Percentiles rank a stretch among this genome's conserved stretches.
These are phyloP conservation scores for Eubucco bourcierii DNA, from an alignment of 2,113 vertebrate genomes.

Conservation along the genomic window DNA sequence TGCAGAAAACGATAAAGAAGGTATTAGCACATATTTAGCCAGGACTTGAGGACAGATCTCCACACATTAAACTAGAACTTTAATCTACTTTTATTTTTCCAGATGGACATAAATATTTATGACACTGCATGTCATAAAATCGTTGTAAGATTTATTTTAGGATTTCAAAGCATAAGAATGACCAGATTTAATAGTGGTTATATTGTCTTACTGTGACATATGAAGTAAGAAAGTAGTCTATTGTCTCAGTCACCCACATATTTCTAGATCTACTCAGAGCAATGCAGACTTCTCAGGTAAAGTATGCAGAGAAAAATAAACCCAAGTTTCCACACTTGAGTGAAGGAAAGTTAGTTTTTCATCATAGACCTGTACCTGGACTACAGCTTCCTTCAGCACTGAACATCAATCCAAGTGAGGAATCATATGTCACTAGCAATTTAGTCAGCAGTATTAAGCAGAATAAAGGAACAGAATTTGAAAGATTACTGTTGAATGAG, in stretches of 20 bases:
- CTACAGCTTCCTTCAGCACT: neutral
- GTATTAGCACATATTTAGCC: neutral
- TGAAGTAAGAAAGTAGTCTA: neutral
- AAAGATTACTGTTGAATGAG: conserved; percentile 49
- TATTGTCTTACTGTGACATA: neutral
- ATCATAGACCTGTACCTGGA: neutral
- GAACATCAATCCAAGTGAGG: conserved; percentile 14
- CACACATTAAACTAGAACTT: neutral
- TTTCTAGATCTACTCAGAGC: neutral
- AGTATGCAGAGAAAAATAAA: rapidly evolving
- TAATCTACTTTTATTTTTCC: neutral
- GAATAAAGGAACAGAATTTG: conserved; percentile 51
- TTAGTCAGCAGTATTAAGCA: conserved; percentile 18
- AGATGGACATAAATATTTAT: neutral
- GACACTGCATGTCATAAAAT: neutral
- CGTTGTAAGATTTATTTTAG: neutral
- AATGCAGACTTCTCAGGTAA: neutral
- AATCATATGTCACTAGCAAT: neutral
- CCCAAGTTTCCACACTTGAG: neutral
- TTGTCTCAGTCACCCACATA: neutral
- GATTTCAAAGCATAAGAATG: neutral
- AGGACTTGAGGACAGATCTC: neutral
- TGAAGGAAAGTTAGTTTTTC: neutral
- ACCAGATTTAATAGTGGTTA: neutral
- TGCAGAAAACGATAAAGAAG: neutral